Evolutionary conservation across 1,140 invertebrate genomes (phyloP), one percentile per base, ranked within the genome.

Genomic region (Melitaea cinxia): DNA sequence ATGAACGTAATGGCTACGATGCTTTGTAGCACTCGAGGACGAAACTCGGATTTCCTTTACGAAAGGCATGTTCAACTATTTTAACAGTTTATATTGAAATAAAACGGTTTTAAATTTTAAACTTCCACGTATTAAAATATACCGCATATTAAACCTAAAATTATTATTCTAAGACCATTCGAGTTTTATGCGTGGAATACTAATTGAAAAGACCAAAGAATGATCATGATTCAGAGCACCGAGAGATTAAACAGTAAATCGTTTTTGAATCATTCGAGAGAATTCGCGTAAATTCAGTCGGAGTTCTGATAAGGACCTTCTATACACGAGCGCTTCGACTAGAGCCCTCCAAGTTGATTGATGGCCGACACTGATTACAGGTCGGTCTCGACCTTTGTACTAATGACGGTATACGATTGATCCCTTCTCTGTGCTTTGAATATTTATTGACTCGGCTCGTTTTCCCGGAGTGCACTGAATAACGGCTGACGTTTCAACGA

Each of bases 311-410:
- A 71, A 58, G 61, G 47, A 30, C 28, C 57, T 35, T 62, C 30
- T n/a, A 37, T 59, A 64, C 66, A 62, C 45, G 39, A 45, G 19
- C 57, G 28, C 12, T n/a, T 39, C 37, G 39, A 4, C 2, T 26
- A 28, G 55, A 24, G 59, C 23, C 23, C 50, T 54, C 23, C 19
- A 14, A 2, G n/a, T 61, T 77, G 74, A 77, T 77, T 69, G 68
- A 77, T 69, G 67, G 39, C 59, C 47, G 60, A 50, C 54, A 64
- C 69, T 77, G 72, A 70, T 68, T 77, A 70, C 66, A 54, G 61
- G 49, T 66, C 47, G 39, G 39, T 56, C 52, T 37, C 58, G 39
- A 47, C 63, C 72, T 65, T 71, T 64, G 56, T 57, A 54, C 69
- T 67, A 69, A 75, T 74, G 42, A 47, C 42, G 61, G 37, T 65